Evolutionary conservation across 2,888 invertebrate species (phyloP).

Genomic region (Petrophora chlorosata): DNA sequence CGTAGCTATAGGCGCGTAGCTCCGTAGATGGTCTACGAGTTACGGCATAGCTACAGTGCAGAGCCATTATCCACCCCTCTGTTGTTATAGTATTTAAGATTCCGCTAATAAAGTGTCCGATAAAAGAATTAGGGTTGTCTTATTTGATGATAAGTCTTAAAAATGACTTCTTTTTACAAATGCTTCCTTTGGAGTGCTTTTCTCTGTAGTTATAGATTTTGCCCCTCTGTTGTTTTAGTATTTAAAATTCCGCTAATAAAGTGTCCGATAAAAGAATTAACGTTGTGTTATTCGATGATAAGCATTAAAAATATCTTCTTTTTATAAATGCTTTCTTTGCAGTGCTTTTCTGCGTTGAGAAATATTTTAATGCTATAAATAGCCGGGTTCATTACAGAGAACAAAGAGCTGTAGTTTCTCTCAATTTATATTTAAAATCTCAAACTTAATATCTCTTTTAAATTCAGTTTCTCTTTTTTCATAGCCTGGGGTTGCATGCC

Average conservation of each 20-base stretch:
- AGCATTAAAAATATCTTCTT: slow-evolving; percentile 9
- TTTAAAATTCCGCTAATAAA: slow-evolving; percentile 22
- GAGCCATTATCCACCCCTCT: slow-evolving; percentile 37
- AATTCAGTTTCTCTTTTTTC: not conserved
- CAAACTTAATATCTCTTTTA: not conserved
- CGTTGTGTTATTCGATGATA: slow-evolving; percentile 18
- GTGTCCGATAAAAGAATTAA: slow-evolving; percentile 28
- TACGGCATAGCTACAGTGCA: slow-evolving; percentile 32
- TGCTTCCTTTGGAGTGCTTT: too few relatives aligned
- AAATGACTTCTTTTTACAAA: slow-evolving; percentile 10
- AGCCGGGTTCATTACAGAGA: slow-evolving; percentile 2
- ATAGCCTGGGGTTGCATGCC: slow-evolving; percentile 15
- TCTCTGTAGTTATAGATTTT: too few relatives aligned
- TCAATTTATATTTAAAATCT: not conserved
- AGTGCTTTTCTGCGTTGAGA: slow-evolving; percentile 18
- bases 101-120: slow-evolving; percentile 23
- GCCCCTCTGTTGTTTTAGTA: slow-evolving; percentile 30
- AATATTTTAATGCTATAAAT: slow-evolving; percentile 24
- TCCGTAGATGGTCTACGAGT: slow-evolving; percentile 24
- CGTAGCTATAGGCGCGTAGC: slow-evolving; percentile 34
- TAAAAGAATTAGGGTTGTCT: slow-evolving; percentile 27
- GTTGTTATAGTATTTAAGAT: slow-evolving; percentile 27
- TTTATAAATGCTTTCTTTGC: slow-evolving; percentile 15
- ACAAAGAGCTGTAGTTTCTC: not conserved
- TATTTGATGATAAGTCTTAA: slow-evolving; percentile 17